phyloP scores from a whole-genome alignment of 1,140 invertebrate species.

The Drosophila setifemur region DNA sequence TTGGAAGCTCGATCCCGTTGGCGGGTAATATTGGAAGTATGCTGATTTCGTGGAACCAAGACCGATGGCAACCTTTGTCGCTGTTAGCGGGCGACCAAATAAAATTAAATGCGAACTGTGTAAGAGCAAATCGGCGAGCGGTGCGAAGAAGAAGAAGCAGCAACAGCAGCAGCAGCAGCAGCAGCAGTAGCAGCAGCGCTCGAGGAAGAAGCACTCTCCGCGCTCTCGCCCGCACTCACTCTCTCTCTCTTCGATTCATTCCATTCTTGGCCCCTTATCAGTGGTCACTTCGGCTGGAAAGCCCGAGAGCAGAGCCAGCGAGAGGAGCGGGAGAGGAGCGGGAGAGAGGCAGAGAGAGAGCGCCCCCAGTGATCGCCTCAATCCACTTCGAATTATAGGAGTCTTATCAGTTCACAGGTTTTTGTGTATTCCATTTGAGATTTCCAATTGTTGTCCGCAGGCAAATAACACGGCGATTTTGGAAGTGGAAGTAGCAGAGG shows the following conservation, averaged over 20 bases:
- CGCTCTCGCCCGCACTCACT: neutral
- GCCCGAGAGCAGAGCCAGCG: neutral
- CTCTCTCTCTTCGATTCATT: neutral
- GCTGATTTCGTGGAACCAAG: neutral
- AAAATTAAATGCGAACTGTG: slow-evolving; percentile 43
- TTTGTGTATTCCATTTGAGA: slow-evolving; percentile 20
- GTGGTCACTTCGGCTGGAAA: slow-evolving; percentile 14
- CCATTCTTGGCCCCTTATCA: slow-evolving; percentile 47
- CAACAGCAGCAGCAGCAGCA: slow-evolving; percentile 19
- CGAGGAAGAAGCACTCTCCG: slow-evolving; percentile 3
- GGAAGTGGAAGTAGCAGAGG: neutral
- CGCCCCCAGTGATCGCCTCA: slow-evolving; percentile 29
- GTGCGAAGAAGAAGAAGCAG: slow-evolving; percentile 5
- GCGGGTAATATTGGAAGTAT: neutral
- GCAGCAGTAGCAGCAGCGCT: slow-evolving; percentile 5
- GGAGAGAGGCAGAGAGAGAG: neutral
- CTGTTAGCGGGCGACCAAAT: slow-evolving; percentile 58
- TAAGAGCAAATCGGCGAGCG: slow-evolving; percentile 30
- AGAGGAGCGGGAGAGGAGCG: neutral
- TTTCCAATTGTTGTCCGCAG: slow-evolving; percentile 45
- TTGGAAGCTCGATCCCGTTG: neutral
- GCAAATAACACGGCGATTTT: slow-evolving; percentile 30
- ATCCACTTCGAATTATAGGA: slow-evolving; percentile 52
- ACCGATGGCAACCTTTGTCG: slow-evolving; percentile 46
- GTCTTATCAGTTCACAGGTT: slow-evolving; percentile 50